Base-by-base conservation (phyloP, 2,113 vertebrate species). In the Neodon shergylaensis region DNA sequence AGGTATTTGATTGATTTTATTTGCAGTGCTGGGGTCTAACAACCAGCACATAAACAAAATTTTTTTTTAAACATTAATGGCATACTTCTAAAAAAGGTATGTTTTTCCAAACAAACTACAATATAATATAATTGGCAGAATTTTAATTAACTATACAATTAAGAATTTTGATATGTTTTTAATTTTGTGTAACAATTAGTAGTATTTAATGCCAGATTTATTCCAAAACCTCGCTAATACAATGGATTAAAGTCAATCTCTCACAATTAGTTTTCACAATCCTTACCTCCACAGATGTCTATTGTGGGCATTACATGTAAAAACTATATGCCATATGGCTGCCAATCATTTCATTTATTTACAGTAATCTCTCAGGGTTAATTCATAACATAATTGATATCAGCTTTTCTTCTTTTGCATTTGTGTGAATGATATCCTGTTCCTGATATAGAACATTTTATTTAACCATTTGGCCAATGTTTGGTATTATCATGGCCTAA, bases 1-100 rank as follows among this genome's bases (percentile, higher is more conserved):
- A 63, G n/a, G 52, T 7, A 85, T 7, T 52, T 91, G 58, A 94
- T 65, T 87, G 61, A 79, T 93, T 94, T 54, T 86, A 33, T 83
- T 89, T 89, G 66, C 52, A 63, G 19, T 77, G 61, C 9, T 72
- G 14, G 17, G 73, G 66, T 17, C 91, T 68, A 86, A 66, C 72
- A 86, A 0, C 14, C n/a, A 88, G 58, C 17, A 72, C 21, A 77
- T 19, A 3, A 2, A 52, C 6, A 3, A 33, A 28, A 4, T 70
- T 63, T 44, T 17, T 58, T 39, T n/a, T 0, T 1, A 1, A 85
- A 76, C 16, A 54, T 26, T 61, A 73, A 73, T 4, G n/a, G 28
- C 8, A 26, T 61, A 39, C 14, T 79, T 88, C 6, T 16, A 52
- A 77, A 85, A 28, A 76, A 52, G 11, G n/a, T 54, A 24, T 63